Base-by-base conservation (phyloP, 1,140 invertebrate species). In the Macrocentrus cingulum region DNA sequence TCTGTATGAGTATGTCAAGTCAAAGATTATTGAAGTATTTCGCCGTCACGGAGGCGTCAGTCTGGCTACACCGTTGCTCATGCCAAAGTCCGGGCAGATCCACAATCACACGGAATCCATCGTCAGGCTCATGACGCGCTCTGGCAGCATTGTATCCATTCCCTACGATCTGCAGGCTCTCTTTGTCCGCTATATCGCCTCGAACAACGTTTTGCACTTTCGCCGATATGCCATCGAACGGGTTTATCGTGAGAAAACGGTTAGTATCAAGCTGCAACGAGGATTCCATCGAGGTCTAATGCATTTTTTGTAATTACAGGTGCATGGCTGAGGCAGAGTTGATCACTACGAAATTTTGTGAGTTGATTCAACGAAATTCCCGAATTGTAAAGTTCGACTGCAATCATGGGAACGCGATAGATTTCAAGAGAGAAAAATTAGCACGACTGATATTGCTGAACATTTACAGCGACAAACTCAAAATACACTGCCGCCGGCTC, bases 181-280 rank as follows among this genome's bases (percentile, higher is more conserved):
- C 53, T 89, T 95, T 84, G 94, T 88, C 0, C 81, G 91, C 46
- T 92, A 90, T 71, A 80, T 93, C n/a, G 91, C 90, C 0, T 88
- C 90, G 76, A 90, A 90, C 67, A 87, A 88, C 11, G 87, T 95
- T 1, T 87, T 84, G 48, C 82, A 85, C 56, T 80, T 97, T 54
- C 90, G 93, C 66, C 83, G 95, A 64, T 98, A 92, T 70, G 84
- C 87, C 1, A 87, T 97, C 13, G 92, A 92, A 65, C 84, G 88
- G 60, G 93, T 97, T 1, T 97, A 88, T 68, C 83, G 92, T 59
- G 91, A 95, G 75, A 88, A 87, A 65, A 89, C 89, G 66, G 86
- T 91, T 2, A 45, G 9, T 13, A 34, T 29, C 25, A 13, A 49
- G n/a, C n/a, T 23, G 13, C 1, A 2, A 36, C 39, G 18, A 32